Evolutionary conservation across 2,113 vertebrate species (phyloP).

Genomic region (Stegastes partitus): DNA sequence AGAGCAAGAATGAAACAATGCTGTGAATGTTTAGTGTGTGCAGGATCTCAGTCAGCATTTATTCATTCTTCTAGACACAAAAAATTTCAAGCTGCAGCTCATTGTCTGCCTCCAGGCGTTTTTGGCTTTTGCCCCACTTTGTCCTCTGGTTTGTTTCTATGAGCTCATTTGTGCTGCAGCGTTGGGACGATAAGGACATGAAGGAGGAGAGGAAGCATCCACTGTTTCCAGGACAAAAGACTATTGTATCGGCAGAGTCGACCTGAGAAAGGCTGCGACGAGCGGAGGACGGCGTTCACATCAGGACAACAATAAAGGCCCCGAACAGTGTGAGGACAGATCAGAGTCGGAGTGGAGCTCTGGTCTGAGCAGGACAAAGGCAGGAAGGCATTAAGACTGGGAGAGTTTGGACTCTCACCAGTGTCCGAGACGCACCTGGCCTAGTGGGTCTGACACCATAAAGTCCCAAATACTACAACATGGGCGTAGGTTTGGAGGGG

Average conservation of each 20-base stretch:
- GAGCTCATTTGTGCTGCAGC: constrained; percentile 19
- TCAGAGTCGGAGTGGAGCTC: constrained; percentile 5
- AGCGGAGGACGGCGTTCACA: constrained; percentile 8
- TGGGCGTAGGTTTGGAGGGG: too few species aligned
- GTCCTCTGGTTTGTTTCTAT: background rate
- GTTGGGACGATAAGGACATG: constrained; percentile 22
- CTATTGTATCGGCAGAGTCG: constrained; percentile 36
- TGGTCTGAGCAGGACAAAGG: constrained; percentile 38
- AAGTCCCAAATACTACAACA: background rate
- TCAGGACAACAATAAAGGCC: constrained; percentile 38
- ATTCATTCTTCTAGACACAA: constrained; percentile 16
- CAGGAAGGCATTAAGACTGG: constrained; percentile 51
- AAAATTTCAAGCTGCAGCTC: constrained; percentile 13
- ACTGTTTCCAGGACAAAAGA: constrained; percentile 51
- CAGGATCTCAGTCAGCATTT: background rate
- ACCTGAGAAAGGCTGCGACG: constrained; percentile 27
- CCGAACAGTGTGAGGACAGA: background rate
- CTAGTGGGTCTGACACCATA: background rate
- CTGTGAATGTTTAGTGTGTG: constrained; percentile 34
- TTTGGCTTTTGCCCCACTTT: constrained; percentile 28
- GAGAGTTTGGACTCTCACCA: constrained; percentile 23
- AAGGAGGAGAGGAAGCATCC: constrained; percentile 52
- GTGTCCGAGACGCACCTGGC: constrained; percentile 17
- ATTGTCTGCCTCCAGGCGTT: constrained; percentile 10
- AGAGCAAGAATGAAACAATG: constrained; percentile 3